Evolutionary conservation across 2,113 vertebrate species (phyloP).

Genomic region (Acanthochromis polyacanthus): DNA sequence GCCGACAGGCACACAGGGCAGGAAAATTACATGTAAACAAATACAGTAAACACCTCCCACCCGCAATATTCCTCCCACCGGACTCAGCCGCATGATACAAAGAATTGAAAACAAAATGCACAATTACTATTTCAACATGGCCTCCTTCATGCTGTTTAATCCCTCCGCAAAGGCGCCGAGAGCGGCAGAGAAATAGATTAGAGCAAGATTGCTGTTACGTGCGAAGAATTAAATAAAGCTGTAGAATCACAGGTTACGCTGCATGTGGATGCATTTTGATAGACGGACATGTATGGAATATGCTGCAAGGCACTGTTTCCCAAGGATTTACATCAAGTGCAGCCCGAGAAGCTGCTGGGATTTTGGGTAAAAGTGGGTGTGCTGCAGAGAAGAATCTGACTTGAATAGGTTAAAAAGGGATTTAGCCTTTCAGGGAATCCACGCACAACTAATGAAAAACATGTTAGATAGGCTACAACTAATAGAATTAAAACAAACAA

Average conservation of each 20-base stretch:
- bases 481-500: slow-evolving; percentile 73
- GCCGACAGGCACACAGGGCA: background rate
- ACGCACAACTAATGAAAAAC: slow-evolving; percentile 56
- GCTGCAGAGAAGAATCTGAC: slow-evolving; percentile 1
- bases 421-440: slow-evolving; percentile 60
- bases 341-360: background rate
- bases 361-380: slow-evolving; percentile 37
- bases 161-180: slow-evolving; percentile 19
- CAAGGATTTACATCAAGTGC: background rate
- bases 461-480: slow-evolving; percentile 57
- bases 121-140: slow-evolving; percentile 59
- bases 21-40: slow-evolving; percentile 68
- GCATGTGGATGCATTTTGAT: slow-evolving; percentile 14
- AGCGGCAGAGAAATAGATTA: slow-evolving; percentile 27
- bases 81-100: slow-evolving; percentile 14
- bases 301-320: slow-evolving; percentile 6
- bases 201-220: background rate
- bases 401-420: slow-evolving; percentile 52
- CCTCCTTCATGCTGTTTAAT: slow-evolving; percentile 44
- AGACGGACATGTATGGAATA: slow-evolving; percentile 11
- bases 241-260: slow-evolving; percentile 20
- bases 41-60: slow-evolving; percentile 50
- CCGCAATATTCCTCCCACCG: slow-evolving; percentile 30
- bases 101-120: slow-evolving; percentile 42
- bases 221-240: slow-evolving; percentile 22